A percentile compares a stretch with the other conserved stretches of the same genome.
phyloP scores from a whole-genome alignment of 35 echinoderm and acorn worm genomes.

The Antedon bifida region DNA sequence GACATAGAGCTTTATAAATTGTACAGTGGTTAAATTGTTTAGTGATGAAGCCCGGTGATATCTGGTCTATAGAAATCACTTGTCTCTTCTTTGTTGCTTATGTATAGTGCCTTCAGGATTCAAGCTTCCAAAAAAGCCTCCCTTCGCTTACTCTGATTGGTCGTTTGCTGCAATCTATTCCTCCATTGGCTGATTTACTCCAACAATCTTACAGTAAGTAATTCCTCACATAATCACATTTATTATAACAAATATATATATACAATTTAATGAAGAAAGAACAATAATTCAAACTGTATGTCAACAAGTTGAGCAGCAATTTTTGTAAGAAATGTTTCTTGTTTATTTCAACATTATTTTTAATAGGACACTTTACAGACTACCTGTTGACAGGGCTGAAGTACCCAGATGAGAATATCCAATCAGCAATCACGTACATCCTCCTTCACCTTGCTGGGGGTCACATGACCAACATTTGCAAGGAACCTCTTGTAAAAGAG shows the following conservation, averaged over 20 bases:
- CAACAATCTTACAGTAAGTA: conserved; percentile 14
- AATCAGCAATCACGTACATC: not conserved
- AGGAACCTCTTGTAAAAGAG: not conserved
- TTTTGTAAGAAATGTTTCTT: too few relatives aligned
- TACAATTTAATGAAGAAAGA: too few relatives aligned
- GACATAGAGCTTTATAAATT: too few relatives aligned
- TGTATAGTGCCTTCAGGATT: not conserved
- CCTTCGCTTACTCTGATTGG: conserved; percentile 36
- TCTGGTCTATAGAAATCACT: too few relatives aligned
- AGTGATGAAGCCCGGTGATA: too few relatives aligned
- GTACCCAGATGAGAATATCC: not conserved
- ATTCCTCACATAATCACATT: not conserved
- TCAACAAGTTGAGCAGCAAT: too few relatives aligned
- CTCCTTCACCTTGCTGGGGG: not conserved
- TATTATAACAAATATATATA: too few relatives aligned
- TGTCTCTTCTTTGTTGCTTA: not conserved
- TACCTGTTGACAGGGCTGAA: not conserved
- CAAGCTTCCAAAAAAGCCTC: conserved; percentile 25
- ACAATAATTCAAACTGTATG: too few relatives aligned
- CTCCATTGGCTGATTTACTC: conserved; percentile 14
- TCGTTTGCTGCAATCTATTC: conserved; percentile 30
- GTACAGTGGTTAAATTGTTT: too few relatives aligned
- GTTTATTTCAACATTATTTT: too few relatives aligned
- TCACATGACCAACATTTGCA: not conserved
- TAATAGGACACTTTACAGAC: not conserved